These are phyloP conservation scores for Brachylomia viminalis DNA, from an alignment of 2,888 invertebrate genomes.

Conservation along the genomic window DNA sequence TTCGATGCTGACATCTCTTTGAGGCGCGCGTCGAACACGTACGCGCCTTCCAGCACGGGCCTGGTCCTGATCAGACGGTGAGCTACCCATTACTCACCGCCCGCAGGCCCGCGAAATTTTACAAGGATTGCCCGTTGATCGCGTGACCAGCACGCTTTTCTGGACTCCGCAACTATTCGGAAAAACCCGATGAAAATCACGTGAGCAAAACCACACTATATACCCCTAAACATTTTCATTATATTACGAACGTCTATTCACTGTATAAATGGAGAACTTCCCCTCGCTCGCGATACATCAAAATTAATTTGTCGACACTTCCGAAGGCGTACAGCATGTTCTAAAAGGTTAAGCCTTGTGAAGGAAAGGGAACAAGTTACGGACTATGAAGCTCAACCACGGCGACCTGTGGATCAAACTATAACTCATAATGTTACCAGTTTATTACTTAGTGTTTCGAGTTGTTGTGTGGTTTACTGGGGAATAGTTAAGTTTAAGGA, in stretches of 20 bases:
- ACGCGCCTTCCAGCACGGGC: too few species aligned
- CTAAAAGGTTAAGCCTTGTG: constrained; percentile 51
- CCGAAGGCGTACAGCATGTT: constrained; percentile 33
- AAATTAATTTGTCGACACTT: constrained; percentile 48
- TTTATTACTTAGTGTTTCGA: constrained; percentile 33
- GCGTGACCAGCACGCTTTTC: not conserved
- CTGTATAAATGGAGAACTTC: constrained; percentile 18
- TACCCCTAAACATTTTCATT: not conserved
- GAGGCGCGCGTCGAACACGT: too few species aligned
- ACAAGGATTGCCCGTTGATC: too few species aligned
- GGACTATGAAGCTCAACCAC: constrained; percentile 53
- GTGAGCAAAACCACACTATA: not conserved
- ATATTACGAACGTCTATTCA: constrained; percentile 26
- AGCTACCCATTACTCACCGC: too few species aligned
- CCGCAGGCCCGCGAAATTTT: too few species aligned
- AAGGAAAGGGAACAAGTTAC: constrained; percentile 56
- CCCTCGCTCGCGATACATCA: constrained; percentile 43
- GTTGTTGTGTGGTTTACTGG: constrained; percentile 29
- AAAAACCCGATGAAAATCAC: not conserved
- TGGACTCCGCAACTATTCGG: not conserved
- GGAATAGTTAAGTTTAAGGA: constrained; percentile 32
- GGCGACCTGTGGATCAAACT: constrained; percentile 55
- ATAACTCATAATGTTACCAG: constrained; percentile 50
- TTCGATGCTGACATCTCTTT: too few species aligned
- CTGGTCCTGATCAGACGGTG: too few species aligned